Evolutionary conservation across 2,888 invertebrate species (phyloP).

Genomic region (Vannuccia rotundouncinata): DNA sequence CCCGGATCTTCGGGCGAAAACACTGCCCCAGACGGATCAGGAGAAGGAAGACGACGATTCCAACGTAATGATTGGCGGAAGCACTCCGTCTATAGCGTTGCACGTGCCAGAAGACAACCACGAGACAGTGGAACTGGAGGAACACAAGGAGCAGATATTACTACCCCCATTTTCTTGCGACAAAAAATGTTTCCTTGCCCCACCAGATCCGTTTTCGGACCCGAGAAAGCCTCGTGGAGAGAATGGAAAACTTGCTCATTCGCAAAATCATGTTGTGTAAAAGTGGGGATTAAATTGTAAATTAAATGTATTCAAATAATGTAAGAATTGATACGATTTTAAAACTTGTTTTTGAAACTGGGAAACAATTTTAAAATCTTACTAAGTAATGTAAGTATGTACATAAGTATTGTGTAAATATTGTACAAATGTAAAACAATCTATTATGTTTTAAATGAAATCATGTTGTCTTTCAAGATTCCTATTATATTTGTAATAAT

Average conservation of each 20-base stretch:
- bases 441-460: too few species aligned
- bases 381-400: too few species aligned
- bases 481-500: too few species aligned
- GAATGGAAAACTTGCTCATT: background rate
- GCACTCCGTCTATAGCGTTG: background rate
- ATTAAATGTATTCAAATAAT: too few species aligned
- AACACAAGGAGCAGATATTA: background rate
- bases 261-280: background rate
- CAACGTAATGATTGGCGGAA: background rate
- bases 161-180: background rate
- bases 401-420: too few species aligned
- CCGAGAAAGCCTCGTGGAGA: background rate
- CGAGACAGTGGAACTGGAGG: background rate
- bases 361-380: too few species aligned
- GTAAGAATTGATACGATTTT: too few species aligned
- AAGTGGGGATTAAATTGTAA: too few species aligned
- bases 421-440: too few species aligned
- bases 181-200: background rate
- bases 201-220: background rate
- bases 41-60: background rate
- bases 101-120: background rate
- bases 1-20: background rate
- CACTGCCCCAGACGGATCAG: background rate
- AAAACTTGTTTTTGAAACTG: too few species aligned
- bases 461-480: too few species aligned